Evolutionary conservation across 2,888 invertebrate genomes (phyloP).

Genomic region (Andrena marginata): DNA sequence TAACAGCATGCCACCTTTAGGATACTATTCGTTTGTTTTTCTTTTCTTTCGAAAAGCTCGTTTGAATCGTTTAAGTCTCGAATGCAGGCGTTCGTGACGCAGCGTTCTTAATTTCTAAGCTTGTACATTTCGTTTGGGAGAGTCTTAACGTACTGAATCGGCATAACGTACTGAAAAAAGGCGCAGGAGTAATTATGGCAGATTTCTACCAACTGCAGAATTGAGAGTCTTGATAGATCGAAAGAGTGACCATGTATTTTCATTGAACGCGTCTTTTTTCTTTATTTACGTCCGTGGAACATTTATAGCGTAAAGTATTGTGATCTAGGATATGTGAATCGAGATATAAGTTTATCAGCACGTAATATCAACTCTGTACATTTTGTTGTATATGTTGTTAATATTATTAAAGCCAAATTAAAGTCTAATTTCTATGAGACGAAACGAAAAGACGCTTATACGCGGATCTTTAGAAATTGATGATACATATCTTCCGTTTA

Average conservation of each 20-base stretch:
- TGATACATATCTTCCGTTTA: slow-evolving; percentile 64
- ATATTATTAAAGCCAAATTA: slow-evolving; percentile 53
- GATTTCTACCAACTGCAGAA: slow-evolving; percentile 70
- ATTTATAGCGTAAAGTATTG: slow-evolving; percentile 44
- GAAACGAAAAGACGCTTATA: slow-evolving; percentile 25
- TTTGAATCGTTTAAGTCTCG: slow-evolving; percentile 39
- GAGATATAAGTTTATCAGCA: slow-evolving; percentile 49
- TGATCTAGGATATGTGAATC: slow-evolving; percentile 56
- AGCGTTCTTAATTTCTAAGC: slow-evolving; percentile 22
- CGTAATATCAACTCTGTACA: slow-evolving; percentile 56
- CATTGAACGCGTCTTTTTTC: slow-evolving; percentile 36
- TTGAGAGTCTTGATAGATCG: slow-evolving; percentile 53
- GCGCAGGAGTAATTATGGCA: slow-evolving; percentile 42
- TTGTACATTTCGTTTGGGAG: slow-evolving; percentile 11
- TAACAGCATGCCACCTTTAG: slow-evolving; percentile 17
- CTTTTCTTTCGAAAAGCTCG: slow-evolving; percentile 16
- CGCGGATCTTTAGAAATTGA: slow-evolving; percentile 34
- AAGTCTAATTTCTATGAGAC: slow-evolving; percentile 52
- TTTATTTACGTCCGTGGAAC: slow-evolving; percentile 29
- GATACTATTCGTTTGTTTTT: slow-evolving; percentile 1
- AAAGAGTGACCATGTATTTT: slow-evolving; percentile 38
- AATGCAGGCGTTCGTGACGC: slow-evolving; percentile 67
- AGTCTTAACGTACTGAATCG: slow-evolving; percentile 27
- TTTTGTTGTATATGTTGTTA: slow-evolving; percentile 70
- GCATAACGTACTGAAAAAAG: slow-evolving; percentile 19